These are phyloP conservation scores for Neotragus pygmaeus DNA, from an alignment of 2,113 vertebrate genomes.

Conservation along the genomic window DNA sequence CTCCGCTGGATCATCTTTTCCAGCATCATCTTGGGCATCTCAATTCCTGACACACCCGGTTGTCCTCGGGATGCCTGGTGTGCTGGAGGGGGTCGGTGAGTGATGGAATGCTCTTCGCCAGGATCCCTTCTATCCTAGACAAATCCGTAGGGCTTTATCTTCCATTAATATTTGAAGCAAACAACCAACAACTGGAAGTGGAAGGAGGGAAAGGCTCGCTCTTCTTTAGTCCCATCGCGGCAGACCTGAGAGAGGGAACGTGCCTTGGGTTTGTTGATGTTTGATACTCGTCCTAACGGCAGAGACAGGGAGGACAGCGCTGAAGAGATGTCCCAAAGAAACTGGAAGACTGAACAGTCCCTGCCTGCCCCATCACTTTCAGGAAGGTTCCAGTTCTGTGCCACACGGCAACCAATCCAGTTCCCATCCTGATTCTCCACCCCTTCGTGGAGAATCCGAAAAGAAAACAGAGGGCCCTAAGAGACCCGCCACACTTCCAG, in stretches of 20 bases:
- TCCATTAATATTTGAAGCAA: conserved; percentile 34
- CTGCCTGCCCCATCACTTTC: conserved; percentile 41
- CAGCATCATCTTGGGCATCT: neutral
- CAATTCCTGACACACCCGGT: neutral
- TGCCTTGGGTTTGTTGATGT: conserved; percentile 10
- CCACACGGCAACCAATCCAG: conserved; percentile 49
- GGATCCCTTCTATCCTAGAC: neutral
- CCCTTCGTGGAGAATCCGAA: conserved; percentile 48
- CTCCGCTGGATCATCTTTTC: neutral
- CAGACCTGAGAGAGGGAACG: neutral
- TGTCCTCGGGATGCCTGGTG: neutral
- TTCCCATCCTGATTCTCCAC: conserved; percentile 44
- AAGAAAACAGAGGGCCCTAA: conserved; percentile 26
- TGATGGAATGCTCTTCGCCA: neutral
- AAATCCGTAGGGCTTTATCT: conserved; percentile 11
- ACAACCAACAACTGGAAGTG: neutral
- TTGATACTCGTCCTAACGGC: conserved; percentile 11
- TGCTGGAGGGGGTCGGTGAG: neutral
- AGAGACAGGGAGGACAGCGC: conserved; percentile 9
- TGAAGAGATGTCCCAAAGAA: conserved; percentile 27
- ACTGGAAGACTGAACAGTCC: neutral
- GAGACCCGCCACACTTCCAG: conserved; percentile 17
- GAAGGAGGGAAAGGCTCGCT: neutral
- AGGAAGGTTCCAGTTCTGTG: conserved; percentile 46
- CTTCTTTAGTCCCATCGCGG: neutral